Conservation (phyloP, 2,113 vertebrate genomes). For the Eulemur rufifrons region DNA sequence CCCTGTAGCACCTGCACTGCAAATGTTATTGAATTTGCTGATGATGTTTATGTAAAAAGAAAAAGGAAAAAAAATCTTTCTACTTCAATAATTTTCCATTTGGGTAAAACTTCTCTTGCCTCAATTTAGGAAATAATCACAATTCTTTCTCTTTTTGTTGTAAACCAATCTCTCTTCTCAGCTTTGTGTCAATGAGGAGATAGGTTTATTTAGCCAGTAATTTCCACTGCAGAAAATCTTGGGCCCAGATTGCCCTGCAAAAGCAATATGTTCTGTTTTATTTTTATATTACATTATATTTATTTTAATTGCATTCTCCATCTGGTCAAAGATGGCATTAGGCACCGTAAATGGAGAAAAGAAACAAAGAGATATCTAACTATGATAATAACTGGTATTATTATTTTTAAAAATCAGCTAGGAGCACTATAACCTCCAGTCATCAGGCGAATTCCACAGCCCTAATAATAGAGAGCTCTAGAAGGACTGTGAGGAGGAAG, state of each 20-base stretch:
- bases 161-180: slow-evolving; percentile 66
- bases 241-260: slow-evolving; percentile 70
- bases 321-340: slow-evolving; percentile 77
- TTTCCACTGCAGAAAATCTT: slow-evolving; percentile 73
- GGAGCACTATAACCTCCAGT: slow-evolving; percentile 37
- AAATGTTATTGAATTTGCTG: slow-evolving; percentile 40
- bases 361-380: slow-evolving; percentile 64
- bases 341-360: slow-evolving; percentile 63
- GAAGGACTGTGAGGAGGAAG: not conserved
- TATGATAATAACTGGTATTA: slow-evolving; percentile 21
- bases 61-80: slow-evolving; percentile 28
- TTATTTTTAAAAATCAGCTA: slow-evolving; percentile 17
- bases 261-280: slow-evolving; percentile 78
- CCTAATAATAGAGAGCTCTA: not conserved
- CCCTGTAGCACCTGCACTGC: not conserved
- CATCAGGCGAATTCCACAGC: not conserved
- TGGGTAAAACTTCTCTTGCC: slow-evolving; percentile 58
- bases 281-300: slow-evolving; percentile 80
- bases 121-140: slow-evolving; percentile 59
- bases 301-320: slow-evolving; percentile 74
- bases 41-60: slow-evolving; percentile 50
- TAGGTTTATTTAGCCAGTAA: slow-evolving; percentile 74
- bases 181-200: slow-evolving; percentile 74
- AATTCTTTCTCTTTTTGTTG: slow-evolving; percentile 64
- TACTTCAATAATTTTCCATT: slow-evolving; percentile 67